Base-by-base conservation (phyloP, 2,113 vertebrate genomes). In the Toxotes jaculatrix region DNA sequence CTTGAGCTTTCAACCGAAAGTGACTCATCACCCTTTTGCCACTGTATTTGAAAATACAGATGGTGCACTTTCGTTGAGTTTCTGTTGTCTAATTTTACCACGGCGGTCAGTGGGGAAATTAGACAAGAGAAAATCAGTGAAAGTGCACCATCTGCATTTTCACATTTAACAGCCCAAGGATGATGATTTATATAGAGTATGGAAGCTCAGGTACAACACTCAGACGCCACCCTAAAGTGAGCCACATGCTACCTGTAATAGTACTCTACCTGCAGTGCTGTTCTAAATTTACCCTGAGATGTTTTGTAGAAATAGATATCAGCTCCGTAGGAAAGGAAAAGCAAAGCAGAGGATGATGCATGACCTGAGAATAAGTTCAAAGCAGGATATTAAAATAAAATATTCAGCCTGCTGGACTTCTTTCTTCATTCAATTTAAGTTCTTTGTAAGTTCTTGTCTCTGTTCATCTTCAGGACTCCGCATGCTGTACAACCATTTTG, bases 121-220 rank as follows among this genome's bases (percentile, higher is more conserved):
- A 84, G 49, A 72, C 75, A 70, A 36, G 68, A 71, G 68, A 59
- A 80, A 63, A 34, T 80, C n/a, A 68, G n/a, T n/a, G n/a, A 72
- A 84, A 71, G 70, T 76, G 77, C 84, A 81, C 70, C 36, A 68
- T 66, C 38, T 72, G 82, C 72, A 74, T 77, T 79, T 87, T 67
- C 64, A 45, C 62, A 62, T 83, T 74, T 61, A 55, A 40, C 63
- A 68, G 27, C 63, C 45, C 11, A 42, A 43, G 59, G 56, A 83
- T 56, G 51, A 40, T 80, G 63, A 88, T 75, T 78, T 80, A 87
- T 87, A 76, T n/a, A 23, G 16, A 14, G 7, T 45, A 42, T 36
- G 14, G 68, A 45, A 34, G 57, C 63, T 81, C 36, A 51, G 60
- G 47, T 66, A 68, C 5, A 40, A 21, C 4, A 49, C 64, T 59